These are phyloP conservation scores for Ceramica pisi DNA, from an alignment of 2,888 invertebrate genomes.

Conservation along the genomic window DNA sequence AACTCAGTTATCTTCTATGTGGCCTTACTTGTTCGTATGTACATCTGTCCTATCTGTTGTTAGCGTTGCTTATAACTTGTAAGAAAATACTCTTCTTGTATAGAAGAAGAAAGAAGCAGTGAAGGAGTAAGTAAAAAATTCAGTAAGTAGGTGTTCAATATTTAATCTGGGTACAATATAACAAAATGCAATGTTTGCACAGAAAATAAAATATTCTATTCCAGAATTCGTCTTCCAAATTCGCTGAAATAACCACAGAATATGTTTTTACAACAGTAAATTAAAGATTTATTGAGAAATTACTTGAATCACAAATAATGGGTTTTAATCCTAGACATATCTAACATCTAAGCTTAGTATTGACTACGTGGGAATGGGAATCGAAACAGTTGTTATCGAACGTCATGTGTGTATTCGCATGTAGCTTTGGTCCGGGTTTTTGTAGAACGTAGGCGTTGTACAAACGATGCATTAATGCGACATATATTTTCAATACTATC, in stretches of 20 bases:
- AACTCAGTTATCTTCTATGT: slow-evolving; percentile 4
- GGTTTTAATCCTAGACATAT: not conserved
- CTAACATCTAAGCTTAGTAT: not conserved
- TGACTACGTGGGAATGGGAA: not conserved
- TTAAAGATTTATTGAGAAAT: not conserved
- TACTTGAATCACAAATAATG: not conserved
- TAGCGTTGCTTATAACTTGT: slow-evolving; percentile 36
- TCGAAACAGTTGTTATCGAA: not conserved
- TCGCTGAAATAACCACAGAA: not conserved
- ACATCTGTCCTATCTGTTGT: slow-evolving; percentile 39
- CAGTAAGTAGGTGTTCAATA: not conserved
- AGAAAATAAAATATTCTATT: not conserved
- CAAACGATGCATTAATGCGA: not conserved
- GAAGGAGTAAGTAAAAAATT: slow-evolving; percentile 36
- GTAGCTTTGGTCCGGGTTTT: not conserved
- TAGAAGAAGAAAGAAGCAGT: slow-evolving; percentile 23
- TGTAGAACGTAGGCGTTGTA: not conserved
- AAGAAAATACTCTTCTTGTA: slow-evolving; percentile 19
- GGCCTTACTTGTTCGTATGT: slow-evolving; percentile 36
- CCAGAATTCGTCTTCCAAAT: not conserved
- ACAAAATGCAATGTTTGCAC: not conserved
- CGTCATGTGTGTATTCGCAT: not conserved
- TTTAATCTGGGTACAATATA: not conserved
- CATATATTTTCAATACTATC: not conserved
- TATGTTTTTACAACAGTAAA: too few relatives aligned